Evolutionary conservation across 2,888 invertebrate genomes (phyloP).

Genomic region (Gymnosoma rotundatum): DNA sequence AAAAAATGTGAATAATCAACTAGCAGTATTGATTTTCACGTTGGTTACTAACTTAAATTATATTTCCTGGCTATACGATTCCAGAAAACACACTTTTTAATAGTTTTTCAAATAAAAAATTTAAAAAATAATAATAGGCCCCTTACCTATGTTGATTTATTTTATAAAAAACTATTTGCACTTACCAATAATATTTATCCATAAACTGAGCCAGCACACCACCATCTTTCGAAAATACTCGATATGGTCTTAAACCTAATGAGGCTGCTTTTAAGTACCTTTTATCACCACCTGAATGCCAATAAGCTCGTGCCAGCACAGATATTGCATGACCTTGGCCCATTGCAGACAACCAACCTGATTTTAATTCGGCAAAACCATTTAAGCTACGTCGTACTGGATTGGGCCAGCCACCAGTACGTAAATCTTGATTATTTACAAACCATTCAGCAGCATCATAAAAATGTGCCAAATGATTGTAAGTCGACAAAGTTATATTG

Average conservation of each 20-base stretch:
- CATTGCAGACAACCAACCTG: constrained; percentile 99
- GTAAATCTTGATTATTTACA: constrained; percentile 90
- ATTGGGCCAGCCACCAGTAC: constrained; percentile 96
- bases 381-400: constrained; percentile 90
- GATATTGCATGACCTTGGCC: constrained; percentile 99
- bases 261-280: constrained; percentile 92
- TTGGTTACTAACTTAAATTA: too few relatives aligned
- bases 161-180: neutral
- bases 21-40: too few relatives aligned
- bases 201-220: constrained; percentile 94
- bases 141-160: neutral
- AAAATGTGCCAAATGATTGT: constrained; percentile 95
- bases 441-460: constrained; percentile 97
- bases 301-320: constrained; percentile 94
- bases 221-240: constrained; percentile 87
- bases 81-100: too few relatives aligned
- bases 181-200: constrained; percentile 93
- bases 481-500: constrained; percentile 90
- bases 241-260: constrained; percentile 90
- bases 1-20: too few relatives aligned
- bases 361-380: constrained; percentile 89
- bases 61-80: too few relatives aligned
- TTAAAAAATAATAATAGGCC: too few relatives aligned
- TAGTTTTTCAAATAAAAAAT: too few relatives aligned
- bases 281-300: constrained; percentile 89